These are phyloP conservation scores for Xyrauchen texanus DNA, from an alignment of 2,113 vertebrate genomes.

Conservation along the genomic window DNA sequence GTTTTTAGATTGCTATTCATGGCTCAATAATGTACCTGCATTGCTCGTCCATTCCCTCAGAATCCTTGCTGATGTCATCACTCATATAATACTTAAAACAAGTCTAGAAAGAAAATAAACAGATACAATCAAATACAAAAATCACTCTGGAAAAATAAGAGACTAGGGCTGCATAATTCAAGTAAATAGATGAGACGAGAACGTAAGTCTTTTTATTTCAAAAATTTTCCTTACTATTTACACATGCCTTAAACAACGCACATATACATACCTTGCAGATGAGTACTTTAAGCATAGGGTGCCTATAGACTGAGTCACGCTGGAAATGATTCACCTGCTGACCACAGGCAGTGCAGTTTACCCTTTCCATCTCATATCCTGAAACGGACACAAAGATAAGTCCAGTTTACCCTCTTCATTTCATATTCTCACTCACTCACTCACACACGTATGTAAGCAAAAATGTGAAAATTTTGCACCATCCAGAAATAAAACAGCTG, in stretches of 20 bases:
- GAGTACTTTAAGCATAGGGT: conserved; percentile 94
- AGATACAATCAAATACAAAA: not conserved
- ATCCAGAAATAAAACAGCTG: not conserved
- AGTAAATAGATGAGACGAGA: too few relatives aligned
- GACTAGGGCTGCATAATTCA: not conserved
- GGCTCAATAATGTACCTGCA: conserved; percentile 79
- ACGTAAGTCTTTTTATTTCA: too few relatives aligned
- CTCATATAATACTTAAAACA: conserved; percentile 95
- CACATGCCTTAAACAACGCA: too few relatives aligned
- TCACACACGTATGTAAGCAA: not conserved
- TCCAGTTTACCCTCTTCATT: not conserved
- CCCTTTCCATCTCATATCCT: conserved; percentile 88
- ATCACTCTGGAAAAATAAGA: not conserved
- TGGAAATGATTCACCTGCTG: conserved; percentile 98
- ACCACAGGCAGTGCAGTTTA: conserved; percentile 95
- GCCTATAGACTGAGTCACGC: conserved; percentile 91
- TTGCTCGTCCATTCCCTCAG: conserved; percentile 97
- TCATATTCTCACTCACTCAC: not conserved
- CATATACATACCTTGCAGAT: conserved; percentile 90
- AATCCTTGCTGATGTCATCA: conserved; percentile 96
- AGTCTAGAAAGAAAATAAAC: not conserved
- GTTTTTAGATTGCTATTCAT: too few relatives aligned
- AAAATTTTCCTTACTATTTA: too few relatives aligned
- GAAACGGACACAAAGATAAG: not conserved
- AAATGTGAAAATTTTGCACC: not conserved